Evolutionary conservation across 64 coral and sea anemone species (phyloP).

Genomic region (Porites australiensis): DNA sequence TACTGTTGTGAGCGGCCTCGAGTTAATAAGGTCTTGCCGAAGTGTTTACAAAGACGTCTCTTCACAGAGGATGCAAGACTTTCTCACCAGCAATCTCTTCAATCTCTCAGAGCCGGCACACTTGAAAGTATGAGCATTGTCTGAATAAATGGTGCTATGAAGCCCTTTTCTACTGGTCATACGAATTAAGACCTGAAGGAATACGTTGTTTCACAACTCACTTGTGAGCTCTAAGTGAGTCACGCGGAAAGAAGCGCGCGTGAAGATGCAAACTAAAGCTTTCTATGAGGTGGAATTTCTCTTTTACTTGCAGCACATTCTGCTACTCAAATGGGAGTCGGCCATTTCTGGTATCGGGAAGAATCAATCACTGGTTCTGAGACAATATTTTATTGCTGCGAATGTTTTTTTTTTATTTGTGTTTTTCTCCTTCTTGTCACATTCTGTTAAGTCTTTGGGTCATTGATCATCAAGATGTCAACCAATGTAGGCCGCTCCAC

Average conservation of each 20-base stretch:
- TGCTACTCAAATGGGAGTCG: no score
- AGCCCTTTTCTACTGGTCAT: slow-evolving; percentile 59
- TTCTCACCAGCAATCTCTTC: slow-evolving; percentile 24
- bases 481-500: no score
- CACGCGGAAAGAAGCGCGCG: slow-evolving; percentile 37
- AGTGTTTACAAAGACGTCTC: slow-evolving; percentile 10
- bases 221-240: slow-evolving; percentile 55
- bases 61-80: background rate
- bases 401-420: no score
- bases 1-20: slow-evolving; percentile 24
- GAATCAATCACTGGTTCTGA: no score
- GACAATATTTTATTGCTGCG: no score
- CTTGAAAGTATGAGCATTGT: slow-evolving; percentile 47
- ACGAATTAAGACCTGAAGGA: slow-evolving; percentile 46
- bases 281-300: slow-evolving; percentile 20
- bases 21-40: slow-evolving; percentile 19
- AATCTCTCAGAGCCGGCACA: slow-evolving; percentile 22
- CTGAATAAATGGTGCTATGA: slow-evolving; percentile 28
- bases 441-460: no score
- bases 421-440: no score
- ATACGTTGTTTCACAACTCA: slow-evolving; percentile 27
- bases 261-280: slow-evolving; percentile 52
- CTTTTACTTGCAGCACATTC: no score
- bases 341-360: no score
- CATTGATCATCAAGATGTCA: no score